Conservation (phyloP, 2,113 vertebrate genomes). For the Dicentrarchus labrax region DNA sequence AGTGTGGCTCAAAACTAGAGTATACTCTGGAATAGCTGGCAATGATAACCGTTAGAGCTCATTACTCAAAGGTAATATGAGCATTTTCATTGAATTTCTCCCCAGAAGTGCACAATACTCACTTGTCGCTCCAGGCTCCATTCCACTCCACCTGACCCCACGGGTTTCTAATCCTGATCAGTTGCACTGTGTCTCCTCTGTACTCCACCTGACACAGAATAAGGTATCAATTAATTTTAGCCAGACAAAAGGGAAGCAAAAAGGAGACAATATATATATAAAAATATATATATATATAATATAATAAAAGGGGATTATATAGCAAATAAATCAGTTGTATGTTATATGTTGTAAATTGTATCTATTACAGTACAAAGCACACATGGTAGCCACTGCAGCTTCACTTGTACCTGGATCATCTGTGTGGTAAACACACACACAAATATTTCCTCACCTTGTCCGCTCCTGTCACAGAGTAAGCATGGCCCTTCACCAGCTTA, state of each 20-base stretch:
- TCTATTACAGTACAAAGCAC: background rate
- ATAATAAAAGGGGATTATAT: background rate
- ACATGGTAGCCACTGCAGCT: background rate
- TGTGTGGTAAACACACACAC: no score
- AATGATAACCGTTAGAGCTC: background rate
- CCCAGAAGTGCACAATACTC: slow-evolving; percentile 44
- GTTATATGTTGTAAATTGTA: background rate
- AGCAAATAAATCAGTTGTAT: background rate
- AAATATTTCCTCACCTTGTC: slow-evolving; percentile 85
- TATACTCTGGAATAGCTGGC: background rate
- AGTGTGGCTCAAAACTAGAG: background rate
- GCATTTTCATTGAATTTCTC: background rate
- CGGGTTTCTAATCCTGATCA: slow-evolving; percentile 85
- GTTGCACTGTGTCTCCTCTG: slow-evolving; percentile 48
- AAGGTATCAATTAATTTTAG: background rate
- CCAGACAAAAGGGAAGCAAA: background rate
- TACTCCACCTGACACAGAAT: slow-evolving; percentile 57
- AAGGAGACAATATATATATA: background rate
- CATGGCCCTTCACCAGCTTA: slow-evolving; percentile 89
- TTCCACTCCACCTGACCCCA: slow-evolving; percentile 93
- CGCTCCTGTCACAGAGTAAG: slow-evolving; percentile 89
- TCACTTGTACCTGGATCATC: background rate
- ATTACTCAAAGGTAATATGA: background rate
- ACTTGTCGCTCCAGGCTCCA: slow-evolving; percentile 91
- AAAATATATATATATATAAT: no score